phyloP scores from a whole-genome alignment of 2,113 vertebrate genomes.

The Empidonax traillii region DNA sequence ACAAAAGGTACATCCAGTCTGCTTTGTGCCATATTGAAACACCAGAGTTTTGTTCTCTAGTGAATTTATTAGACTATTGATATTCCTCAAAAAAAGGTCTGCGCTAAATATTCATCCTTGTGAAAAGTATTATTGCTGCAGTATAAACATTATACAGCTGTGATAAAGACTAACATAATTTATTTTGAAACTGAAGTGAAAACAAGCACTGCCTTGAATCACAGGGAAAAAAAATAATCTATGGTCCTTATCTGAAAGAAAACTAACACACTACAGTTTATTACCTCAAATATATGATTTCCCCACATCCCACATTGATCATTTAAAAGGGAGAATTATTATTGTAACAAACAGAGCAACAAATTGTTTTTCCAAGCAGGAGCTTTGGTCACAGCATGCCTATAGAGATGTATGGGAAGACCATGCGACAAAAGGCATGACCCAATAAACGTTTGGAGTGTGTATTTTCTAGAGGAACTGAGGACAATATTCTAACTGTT shows the following conservation, averaged over 20 bases:
- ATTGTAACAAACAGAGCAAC: neutral
- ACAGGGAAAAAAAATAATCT: neutral
- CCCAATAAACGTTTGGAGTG: neutral
- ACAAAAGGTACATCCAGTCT: neutral
- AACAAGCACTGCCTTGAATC: neutral
- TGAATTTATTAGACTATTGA: neutral
- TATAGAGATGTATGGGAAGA: neutral
- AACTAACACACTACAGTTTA: neutral
- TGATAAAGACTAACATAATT: slow-evolving; percentile 19
- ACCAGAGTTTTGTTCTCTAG: neutral
- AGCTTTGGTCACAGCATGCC: neutral
- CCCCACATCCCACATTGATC: neutral
- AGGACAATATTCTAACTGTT: neutral
- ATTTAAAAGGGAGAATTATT: slow-evolving; percentile 2
- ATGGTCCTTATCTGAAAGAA: neutral
- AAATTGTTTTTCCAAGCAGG: neutral
- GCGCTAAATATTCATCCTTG: neutral
- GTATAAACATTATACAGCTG: neutral
- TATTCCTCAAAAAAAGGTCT: neutral
- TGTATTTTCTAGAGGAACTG: neutral
- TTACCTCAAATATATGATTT: neutral
- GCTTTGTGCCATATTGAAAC: neutral
- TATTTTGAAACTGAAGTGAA: slow-evolving; percentile 25
- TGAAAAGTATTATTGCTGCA: slow-evolving; percentile 4
- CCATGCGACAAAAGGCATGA: neutral